phyloP scores from a whole-genome alignment of 2,113 vertebrate genomes.

The Maccullochella peelii region DNA sequence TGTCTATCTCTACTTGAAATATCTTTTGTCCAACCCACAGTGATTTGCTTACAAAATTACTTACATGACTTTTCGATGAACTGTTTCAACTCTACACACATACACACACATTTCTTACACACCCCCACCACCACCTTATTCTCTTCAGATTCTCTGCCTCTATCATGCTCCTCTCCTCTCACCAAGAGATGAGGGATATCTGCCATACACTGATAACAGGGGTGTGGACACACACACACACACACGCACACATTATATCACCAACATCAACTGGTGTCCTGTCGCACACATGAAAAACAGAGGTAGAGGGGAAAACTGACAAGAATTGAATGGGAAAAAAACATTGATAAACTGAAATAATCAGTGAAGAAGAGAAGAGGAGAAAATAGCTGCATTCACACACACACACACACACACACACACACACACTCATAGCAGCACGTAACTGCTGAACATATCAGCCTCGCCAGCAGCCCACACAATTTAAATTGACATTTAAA shows the following conservation, averaged over 20 bases:
- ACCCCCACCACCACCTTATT: background rate
- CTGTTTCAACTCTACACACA: background rate
- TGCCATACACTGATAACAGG: slow-evolving; percentile 74
- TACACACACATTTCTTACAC: background rate
- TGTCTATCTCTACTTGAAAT: too few species aligned
- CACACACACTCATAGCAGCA: slow-evolving; percentile 25
- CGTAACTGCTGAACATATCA: slow-evolving; percentile 26
- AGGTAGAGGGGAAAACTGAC: background rate
- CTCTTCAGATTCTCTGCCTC: background rate
- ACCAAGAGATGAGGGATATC: slow-evolving; percentile 31
- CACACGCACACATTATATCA: slow-evolving; percentile 38
- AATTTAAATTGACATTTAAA: slow-evolving; percentile 57
- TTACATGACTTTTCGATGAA: background rate
- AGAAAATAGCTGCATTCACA: background rate
- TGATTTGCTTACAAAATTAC: too few species aligned
- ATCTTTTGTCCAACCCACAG: too few species aligned
- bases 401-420: slow-evolving; percentile 22
- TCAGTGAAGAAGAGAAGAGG: background rate
- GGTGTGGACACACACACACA: slow-evolving; percentile 61
- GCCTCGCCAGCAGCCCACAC: slow-evolving; percentile 46
- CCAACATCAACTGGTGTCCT: background rate
- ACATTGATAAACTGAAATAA: background rate
- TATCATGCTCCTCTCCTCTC: background rate
- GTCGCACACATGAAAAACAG: slow-evolving; percentile 18
- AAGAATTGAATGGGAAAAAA: background rate